Percentiles rank a stretch among this genome's conserved stretches.
Conservation (phyloP, 1,140 invertebrate genomes). For the Leptinotarsa texana region DNA sequence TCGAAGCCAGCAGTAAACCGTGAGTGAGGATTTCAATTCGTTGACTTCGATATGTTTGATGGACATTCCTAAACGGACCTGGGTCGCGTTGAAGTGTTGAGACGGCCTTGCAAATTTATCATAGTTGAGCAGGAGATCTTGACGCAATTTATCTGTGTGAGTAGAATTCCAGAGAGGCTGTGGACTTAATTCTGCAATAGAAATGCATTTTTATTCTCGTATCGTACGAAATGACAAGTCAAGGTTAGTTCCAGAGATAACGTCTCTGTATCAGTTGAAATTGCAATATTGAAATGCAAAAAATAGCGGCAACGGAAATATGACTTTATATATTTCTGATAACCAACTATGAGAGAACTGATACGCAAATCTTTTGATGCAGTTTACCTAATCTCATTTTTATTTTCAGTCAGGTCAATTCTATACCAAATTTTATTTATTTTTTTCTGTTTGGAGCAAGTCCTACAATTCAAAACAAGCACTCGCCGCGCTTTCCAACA, state of each 20-base stretch:
- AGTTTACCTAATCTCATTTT: too few species aligned
- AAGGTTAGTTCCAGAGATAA: not conserved
- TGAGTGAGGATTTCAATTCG: constrained; percentile 62
- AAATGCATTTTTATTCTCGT: not conserved
- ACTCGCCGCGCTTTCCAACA: too few species aligned
- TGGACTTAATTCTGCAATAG: constrained; percentile 46
- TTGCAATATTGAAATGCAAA: not conserved
- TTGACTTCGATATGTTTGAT: constrained; percentile 63
- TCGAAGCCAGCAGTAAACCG: constrained; percentile 62
- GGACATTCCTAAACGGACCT: constrained; percentile 60
- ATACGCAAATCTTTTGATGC: too few species aligned
- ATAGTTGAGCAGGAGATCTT: constrained; percentile 64
- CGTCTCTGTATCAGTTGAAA: not conserved
- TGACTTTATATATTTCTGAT: too few species aligned
- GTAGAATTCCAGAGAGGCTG: constrained; percentile 63
- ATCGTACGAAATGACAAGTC: not conserved
- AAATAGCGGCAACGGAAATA: too few species aligned
- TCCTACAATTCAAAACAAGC: too few species aligned
- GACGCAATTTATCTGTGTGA: constrained; percentile 62
- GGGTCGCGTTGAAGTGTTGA: constrained; percentile 60
- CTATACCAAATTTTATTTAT: too few species aligned
- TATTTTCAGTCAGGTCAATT: too few species aligned
- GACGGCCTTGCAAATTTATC: constrained; percentile 66
- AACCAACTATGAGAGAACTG: too few species aligned
- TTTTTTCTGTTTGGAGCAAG: too few species aligned